Evolutionary conservation across 2,113 vertebrate genomes (phyloP).

Genomic region (Psilopsiagon aurifrons): DNA sequence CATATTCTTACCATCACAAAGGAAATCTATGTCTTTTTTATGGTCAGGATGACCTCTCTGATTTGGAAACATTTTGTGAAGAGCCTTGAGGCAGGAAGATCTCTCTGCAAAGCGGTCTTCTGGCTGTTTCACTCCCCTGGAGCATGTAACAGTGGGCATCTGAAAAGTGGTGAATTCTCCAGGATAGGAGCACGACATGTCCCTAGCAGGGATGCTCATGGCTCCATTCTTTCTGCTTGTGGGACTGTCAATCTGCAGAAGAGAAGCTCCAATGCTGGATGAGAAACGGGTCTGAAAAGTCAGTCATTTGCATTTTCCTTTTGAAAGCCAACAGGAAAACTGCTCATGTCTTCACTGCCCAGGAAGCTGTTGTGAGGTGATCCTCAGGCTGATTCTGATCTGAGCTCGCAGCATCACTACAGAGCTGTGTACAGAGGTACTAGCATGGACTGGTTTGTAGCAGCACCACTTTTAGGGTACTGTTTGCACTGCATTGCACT

Average conservation of each 20-base stretch:
- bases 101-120: background rate
- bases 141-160: background rate
- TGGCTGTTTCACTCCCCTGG: background rate
- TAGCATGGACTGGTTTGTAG: background rate
- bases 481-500: no score
- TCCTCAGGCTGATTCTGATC: background rate
- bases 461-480: background rate
- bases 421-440: accelerated
- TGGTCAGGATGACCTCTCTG: background rate
- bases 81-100: background rate
- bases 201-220: background rate
- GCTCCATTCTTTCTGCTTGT: background rate
- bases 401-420: background rate
- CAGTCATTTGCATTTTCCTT: background rate
- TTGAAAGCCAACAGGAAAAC: background rate
- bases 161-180: background rate
- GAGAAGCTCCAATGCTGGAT: background rate
- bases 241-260: background rate
- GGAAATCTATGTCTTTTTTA: background rate
- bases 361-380: background rate
- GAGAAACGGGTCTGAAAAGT: background rate
- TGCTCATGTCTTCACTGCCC: background rate
- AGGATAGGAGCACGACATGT: accelerated
- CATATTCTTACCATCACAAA: background rate
- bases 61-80: background rate